Base-by-base conservation (phyloP, 2,113 vertebrate species). In the Nothoprocta perdicaria region DNA sequence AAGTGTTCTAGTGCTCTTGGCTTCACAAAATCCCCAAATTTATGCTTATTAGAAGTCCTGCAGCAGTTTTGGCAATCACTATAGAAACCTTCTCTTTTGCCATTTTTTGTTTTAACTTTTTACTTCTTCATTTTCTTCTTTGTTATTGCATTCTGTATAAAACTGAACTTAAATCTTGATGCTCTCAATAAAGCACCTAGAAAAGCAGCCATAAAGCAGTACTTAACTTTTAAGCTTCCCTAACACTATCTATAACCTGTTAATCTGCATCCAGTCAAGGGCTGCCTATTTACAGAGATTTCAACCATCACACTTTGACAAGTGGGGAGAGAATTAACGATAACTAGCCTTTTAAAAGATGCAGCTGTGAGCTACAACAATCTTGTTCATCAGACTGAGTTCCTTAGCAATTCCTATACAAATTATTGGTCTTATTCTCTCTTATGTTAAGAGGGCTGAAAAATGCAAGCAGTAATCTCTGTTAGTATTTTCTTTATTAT, bases 181-280 rank as follows among this genome's bases (percentile, higher is more conserved):
- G 38, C 33, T 12, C 21, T 86, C 46, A 63, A 92, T 93, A 78
- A 66, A 84, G 61, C 18, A 31, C 33, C 57, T 50, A 50, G 68
- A 77, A 84, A 81, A 1, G 6, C 19, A 86, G 16, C 33, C 0
- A 0, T 6, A 35, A 74, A 71, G 31, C 38, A 78, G 29, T 61
- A 65, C 24, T 90, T 68, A 75, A 63, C 31, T 46, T 43, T 13
- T 27, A 53, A 65, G 33, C 35, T 84, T 65, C 29, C 79, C n/a
- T 86, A 85, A 76, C 48, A 76, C 10, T 18, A 61, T n/a, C 17
- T 93, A 21, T 79, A 88, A 57, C 45, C 48, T 82, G 53, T 55
- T 89, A 84, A 93, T 89, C 90, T 92, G 58, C 63, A 84, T 86
- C 18, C 60, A 76, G 48, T 50, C 46, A 72, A 93, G 48, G 35